Evolutionary conservation across 2,888 invertebrate species (phyloP).

Genomic region (Lycophotia porphyrea): DNA sequence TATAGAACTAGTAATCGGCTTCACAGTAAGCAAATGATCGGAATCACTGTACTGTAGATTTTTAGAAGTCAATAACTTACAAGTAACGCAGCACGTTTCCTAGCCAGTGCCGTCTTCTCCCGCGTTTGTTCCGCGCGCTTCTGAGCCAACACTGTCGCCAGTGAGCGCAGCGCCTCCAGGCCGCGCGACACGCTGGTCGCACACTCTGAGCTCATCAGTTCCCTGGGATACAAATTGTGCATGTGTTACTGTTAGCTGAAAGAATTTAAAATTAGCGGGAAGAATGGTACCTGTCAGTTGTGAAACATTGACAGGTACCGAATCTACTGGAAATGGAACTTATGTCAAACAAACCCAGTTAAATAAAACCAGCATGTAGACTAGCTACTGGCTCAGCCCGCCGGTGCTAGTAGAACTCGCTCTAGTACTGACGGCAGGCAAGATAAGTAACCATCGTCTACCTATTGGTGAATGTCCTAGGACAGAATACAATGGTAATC

Average conservation of each 20-base stretch:
- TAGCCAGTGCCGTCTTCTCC: constrained; percentile 52
- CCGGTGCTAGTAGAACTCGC: too few relatives aligned
- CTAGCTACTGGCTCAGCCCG: too few relatives aligned
- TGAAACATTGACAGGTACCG: too few relatives aligned
- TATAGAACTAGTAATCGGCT: background rate
- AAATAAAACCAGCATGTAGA: background rate
- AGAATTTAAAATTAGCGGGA: too few relatives aligned
- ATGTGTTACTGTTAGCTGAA: too few relatives aligned
- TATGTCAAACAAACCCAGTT: too few relatives aligned
- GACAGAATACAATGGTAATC: background rate
- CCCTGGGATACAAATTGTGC: constrained; percentile 66
- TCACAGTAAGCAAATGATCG: background rate
- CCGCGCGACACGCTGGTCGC: constrained; percentile 65
- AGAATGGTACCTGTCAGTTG: too few relatives aligned
- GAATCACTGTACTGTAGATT: background rate
- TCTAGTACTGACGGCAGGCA: background rate
- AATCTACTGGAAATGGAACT: too few relatives aligned
- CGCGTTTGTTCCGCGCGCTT: constrained; percentile 56
- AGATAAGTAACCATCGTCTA: background rate
- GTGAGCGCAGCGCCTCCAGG: constrained; percentile 70
- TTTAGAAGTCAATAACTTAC: constrained; percentile 56
- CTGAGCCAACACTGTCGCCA: constrained; percentile 49
- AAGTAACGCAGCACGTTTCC: constrained; percentile 65
- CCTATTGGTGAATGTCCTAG: background rate
- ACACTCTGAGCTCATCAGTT: constrained; percentile 79